Base-by-base conservation (phyloP, 35 echinoderm and acorn worm species). In the Diadema setosum region DNA sequence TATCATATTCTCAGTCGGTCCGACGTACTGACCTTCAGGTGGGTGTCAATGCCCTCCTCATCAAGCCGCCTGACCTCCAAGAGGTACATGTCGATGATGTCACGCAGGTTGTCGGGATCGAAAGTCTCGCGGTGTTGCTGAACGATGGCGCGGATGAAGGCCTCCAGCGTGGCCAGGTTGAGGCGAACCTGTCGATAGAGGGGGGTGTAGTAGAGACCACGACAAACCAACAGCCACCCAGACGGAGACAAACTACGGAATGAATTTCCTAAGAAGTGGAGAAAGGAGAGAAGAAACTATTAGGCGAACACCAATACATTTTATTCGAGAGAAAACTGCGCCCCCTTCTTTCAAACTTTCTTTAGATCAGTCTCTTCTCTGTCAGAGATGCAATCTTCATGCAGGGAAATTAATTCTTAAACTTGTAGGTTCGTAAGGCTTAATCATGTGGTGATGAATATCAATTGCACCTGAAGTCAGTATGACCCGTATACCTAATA, bases 71-170 rank as follows among this genome's bases (percentile, higher is more conserved):
- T 70, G 20, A 89, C 46, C 35, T 82, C 75, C 5, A 12, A 48
- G 5, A 59, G 30, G 14, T 89, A 81, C 87, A 89, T 89, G 42
- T 81, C 87, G 46, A 81, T 89, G 55, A 81, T 89, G 35, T 89
- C 70, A 25, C 75, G 87, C 3, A 80, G 52, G 36, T 89, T 76
- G 56, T 89, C 55, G 6, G 73, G 44, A 21, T 89, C 87, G 44
- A 56, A 81, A 0, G 75, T 80, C 30, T 82, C 73, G 9, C 58
- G 73, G 64, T 89, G 75, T 2, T 55, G 73, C 11, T 24, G 73
- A 21, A 78, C 73, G 39, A 78, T 39, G n/a, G 35, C 73, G 0
- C 73, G 73, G 39, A 78, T 78, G 39, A 78, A 78, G 33, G 39
- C 73, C 40, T 78, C 34, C 6, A 78, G 73, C 15, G 44, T 20